Conservation (phyloP, 1,140 invertebrate genomes). For the Eriocheir sinensis region DNA sequence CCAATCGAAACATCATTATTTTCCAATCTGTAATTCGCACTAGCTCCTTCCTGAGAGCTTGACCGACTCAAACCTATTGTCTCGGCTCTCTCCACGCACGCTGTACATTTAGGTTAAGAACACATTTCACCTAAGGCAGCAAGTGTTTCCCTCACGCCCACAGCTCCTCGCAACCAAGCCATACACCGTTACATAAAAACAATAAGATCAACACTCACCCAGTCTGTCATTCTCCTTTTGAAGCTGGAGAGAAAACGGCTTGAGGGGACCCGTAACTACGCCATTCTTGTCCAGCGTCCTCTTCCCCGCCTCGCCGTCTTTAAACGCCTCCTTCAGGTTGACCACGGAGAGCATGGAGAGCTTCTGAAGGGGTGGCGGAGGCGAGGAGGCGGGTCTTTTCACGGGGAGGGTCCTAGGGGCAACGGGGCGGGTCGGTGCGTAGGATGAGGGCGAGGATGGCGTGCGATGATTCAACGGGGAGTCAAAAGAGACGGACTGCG, state of each 20-base stretch:
- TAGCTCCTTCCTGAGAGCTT: too few relatives aligned
- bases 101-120: too few relatives aligned
- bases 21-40: too few relatives aligned
- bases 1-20: too few relatives aligned
- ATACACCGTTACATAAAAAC: background rate
- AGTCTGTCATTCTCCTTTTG: background rate
- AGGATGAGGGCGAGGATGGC: background rate
- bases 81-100: too few relatives aligned
- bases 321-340: background rate
- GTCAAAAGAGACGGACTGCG: background rate
- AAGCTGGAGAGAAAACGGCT: background rate
- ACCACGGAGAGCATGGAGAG: background rate
- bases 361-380: background rate
- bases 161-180: too few relatives aligned
- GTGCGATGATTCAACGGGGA: background rate
- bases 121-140: too few relatives aligned
- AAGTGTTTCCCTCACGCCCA: too few relatives aligned
- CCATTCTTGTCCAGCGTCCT: background rate
- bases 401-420: background rate
- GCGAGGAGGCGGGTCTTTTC: background rate
- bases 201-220: background rate
- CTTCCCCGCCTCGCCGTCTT: background rate
- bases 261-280: background rate
- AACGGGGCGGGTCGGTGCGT: background rate
- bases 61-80: too few relatives aligned